Evolutionary conservation across 2,113 vertebrate species (phyloP).

Genomic region (Xyrauchen texanus): DNA sequence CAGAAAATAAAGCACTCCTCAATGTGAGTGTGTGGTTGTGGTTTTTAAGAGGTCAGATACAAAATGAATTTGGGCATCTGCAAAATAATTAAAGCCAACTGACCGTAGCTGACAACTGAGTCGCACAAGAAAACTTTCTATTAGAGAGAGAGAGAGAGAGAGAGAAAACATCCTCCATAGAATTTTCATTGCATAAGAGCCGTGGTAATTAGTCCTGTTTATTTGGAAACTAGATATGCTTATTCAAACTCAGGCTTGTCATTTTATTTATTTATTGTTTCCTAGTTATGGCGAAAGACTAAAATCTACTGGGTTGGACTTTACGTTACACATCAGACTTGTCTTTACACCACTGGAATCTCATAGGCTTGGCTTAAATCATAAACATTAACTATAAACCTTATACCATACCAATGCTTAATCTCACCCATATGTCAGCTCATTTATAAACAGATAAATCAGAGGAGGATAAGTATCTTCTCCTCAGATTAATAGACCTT

Average conservation of each 20-base stretch:
- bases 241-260: neutral
- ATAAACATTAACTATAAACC: constrained; percentile 69
- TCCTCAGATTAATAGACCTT: constrained; percentile 70
- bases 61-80: constrained; percentile 35
- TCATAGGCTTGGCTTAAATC: constrained; percentile 51
- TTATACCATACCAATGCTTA: constrained; percentile 61
- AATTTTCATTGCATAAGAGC: constrained; percentile 24
- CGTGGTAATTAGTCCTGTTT: neutral
- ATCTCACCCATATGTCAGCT: constrained; percentile 70
- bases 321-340: constrained; percentile 55
- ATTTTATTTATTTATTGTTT: too few relatives aligned
- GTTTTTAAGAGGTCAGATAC: neutral
- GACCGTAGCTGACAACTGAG: constrained; percentile 52
- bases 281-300: neutral
- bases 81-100: constrained; percentile 50
- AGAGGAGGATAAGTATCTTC: constrained; percentile 65
- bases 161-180: too few relatives aligned
- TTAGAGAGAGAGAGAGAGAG: too few relatives aligned
- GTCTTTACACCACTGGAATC: constrained; percentile 52
- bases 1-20: neutral
- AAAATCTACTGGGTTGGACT: constrained; percentile 40
- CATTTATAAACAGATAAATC: constrained; percentile 75
- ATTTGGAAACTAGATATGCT: too few relatives aligned
- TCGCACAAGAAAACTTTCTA: constrained; percentile 35
- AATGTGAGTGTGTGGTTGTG: neutral